phyloP scores from a whole-genome alignment of 2,888 invertebrate genomes.

The Agriotes lineatus region DNA sequence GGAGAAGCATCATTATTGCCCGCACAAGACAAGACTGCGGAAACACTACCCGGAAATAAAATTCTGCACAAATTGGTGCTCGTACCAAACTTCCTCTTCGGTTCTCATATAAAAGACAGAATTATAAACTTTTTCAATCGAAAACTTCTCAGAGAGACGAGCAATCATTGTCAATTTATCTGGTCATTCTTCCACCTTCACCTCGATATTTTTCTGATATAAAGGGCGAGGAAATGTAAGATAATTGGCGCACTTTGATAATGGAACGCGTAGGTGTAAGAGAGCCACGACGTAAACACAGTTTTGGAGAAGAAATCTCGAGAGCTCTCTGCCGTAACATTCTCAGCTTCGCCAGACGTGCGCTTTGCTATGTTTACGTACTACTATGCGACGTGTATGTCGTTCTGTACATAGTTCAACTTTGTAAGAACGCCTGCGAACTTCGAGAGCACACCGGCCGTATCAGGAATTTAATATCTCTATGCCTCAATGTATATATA shows the following conservation, averaged over 20 bases:
- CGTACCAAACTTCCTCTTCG: background rate
- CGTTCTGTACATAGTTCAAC: conserved; percentile 9
- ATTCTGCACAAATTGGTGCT: conserved; percentile 1
- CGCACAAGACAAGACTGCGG: background rate
- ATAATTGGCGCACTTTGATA: background rate
- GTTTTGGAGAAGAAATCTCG: background rate
- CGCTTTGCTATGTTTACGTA: background rate
- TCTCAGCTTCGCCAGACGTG: conserved; percentile 5
- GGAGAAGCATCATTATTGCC: background rate
- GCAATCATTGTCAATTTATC: conserved; percentile 9
- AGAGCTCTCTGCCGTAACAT: background rate
- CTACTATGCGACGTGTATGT: background rate
- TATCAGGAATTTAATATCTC: conserved; percentile 11
- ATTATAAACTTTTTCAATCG: conserved; percentile 10
- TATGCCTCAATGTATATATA: too few relatives aligned
- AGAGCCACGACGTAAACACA: background rate
- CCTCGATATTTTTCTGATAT: background rate
- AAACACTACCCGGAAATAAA: background rate
- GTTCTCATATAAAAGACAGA: background rate
- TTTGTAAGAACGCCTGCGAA: background rate
- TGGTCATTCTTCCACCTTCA: background rate
- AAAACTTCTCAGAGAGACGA: background rate
- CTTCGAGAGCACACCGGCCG: background rate
- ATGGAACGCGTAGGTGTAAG: background rate
- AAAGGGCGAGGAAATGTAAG: background rate